These are phyloP conservation scores for Spialia ferax DNA, from an alignment of 2,888 invertebrate species.

Conservation along the genomic window DNA sequence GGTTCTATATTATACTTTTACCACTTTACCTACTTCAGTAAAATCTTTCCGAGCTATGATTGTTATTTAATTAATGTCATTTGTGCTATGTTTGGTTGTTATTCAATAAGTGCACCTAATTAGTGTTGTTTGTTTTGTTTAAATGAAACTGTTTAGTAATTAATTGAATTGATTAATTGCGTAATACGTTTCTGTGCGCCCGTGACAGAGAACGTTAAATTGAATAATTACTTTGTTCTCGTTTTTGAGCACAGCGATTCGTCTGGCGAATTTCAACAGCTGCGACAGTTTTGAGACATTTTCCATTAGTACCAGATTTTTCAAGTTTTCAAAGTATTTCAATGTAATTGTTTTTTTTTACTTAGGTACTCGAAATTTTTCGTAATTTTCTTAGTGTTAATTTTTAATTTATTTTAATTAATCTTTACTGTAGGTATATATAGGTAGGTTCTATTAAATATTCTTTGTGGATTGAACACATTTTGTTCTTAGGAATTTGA, in stretches of 20 bases:
- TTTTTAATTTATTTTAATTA: background rate
- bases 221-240: slow-evolving; percentile 7
- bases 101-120: too few species aligned
- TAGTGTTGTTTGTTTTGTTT: background rate
- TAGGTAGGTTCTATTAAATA: background rate
- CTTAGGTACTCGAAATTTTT: background rate
- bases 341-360: background rate
- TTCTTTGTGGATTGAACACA: background rate
- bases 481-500: background rate
- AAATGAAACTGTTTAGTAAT: background rate
- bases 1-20: too few species aligned
- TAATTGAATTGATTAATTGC: background rate
- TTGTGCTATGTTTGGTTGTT: too few species aligned
- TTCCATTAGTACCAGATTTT: background rate
- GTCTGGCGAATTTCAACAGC: slow-evolving; percentile 1
- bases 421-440: background rate
- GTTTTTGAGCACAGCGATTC: background rate
- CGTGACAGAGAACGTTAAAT: background rate
- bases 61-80: too few species aligned
- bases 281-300: slow-evolving; percentile 1
- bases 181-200: background rate
- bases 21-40: too few species aligned
- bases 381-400: background rate
- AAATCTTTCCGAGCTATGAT: too few species aligned
- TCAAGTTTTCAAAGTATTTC: background rate